Conservation (phyloP, 2,888 invertebrate genomes). For the Branchipolynoe longqiensis region DNA sequence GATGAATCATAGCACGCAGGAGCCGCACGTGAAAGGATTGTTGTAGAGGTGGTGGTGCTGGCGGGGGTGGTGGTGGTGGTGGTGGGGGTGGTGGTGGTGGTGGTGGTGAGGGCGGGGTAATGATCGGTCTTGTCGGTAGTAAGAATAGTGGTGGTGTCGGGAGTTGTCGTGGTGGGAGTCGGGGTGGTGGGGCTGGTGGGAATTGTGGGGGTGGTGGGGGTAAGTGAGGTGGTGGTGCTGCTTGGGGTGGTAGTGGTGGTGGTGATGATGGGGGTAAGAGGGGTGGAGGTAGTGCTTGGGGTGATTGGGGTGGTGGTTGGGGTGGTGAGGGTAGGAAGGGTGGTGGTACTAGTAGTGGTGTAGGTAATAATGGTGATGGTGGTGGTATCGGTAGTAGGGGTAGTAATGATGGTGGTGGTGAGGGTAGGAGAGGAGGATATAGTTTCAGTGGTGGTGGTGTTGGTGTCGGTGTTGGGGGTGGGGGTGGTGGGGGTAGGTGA, state of each 20-base stretch:
- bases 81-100: not conserved
- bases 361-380: not conserved
- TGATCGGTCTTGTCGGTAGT: not conserved
- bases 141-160: not conserved
- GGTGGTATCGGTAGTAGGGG: too few species aligned
- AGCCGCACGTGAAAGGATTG: not conserved
- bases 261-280: too few species aligned
- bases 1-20: slow-evolving; percentile 11
- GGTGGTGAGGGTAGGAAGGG: too few species aligned
- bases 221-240: too few species aligned
- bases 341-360: slow-evolving; percentile 18
- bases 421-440: not conserved
- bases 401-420: slow-evolving; percentile 2
- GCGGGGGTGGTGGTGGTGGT: slow-evolving; percentile 1
- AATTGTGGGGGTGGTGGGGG: not conserved
- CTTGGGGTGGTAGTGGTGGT: too few species aligned
- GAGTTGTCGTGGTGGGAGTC: not conserved
- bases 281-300: too few species aligned
- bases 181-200: too few species aligned
- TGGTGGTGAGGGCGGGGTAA: not conserved
- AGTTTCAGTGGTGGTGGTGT: too few species aligned
- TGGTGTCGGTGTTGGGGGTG: too few species aligned
- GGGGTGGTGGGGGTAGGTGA: too few species aligned
- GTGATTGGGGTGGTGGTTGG: too few species aligned
- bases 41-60: slow-evolving; percentile 11